Evolutionary conservation across 2,797 vertebrate species (phyloP).

Genomic region (Ibycter americanus): DNA sequence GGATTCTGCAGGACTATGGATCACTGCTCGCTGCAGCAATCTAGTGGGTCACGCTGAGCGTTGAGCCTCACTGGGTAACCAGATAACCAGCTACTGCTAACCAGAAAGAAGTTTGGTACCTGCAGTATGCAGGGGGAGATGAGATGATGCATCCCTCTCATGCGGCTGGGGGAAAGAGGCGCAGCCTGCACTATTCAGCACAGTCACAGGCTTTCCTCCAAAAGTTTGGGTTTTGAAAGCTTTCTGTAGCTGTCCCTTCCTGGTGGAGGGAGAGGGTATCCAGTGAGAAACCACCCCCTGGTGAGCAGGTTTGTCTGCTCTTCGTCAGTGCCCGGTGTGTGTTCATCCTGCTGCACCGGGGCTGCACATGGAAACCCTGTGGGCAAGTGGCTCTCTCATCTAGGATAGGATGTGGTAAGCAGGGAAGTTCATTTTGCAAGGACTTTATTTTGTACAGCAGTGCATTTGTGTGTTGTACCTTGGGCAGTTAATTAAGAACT

Average conservation of each 20-base stretch:
- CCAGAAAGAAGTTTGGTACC: not conserved
- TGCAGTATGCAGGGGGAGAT: rapidly evolving
- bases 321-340: rapidly evolving
- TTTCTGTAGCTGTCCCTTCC: not conserved
- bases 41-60: not conserved
- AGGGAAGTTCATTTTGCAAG: not conserved
- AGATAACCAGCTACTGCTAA: not conserved
- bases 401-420: not conserved
- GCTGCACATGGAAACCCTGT: not conserved
- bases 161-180: not conserved
- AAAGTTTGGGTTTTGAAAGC: not conserved
- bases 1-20: not conserved
- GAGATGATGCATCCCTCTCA: not conserved
- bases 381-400: not conserved
- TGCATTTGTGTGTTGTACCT: not conserved
- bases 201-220: not conserved
- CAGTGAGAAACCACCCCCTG: not conserved
- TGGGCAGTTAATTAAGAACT: not conserved
- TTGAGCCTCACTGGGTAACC: not conserved
- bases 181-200: not conserved
- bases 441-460: not conserved
- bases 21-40: not conserved
- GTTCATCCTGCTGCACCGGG: not conserved
- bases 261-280: not conserved
- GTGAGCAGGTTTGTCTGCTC: not conserved